phyloP scores from a whole-genome alignment of 2,797 vertebrate species.

The Mus caroli region DNA sequence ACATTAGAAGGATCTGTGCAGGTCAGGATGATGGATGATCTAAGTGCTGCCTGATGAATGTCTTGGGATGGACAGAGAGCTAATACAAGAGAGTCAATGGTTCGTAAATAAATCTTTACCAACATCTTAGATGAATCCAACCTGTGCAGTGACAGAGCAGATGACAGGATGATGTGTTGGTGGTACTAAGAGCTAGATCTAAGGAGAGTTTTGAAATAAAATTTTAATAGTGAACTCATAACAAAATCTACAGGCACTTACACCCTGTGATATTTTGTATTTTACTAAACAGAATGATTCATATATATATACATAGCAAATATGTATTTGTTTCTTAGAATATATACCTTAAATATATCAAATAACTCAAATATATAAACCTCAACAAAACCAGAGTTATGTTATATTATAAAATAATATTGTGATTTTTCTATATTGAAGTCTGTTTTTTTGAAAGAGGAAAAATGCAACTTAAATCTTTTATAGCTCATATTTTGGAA shows the following conservation, averaged over 20 bases:
- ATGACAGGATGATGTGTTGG: neutral
- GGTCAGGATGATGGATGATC: constrained; percentile 57
- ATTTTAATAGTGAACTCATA: constrained; percentile 59
- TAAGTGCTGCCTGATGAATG: constrained; percentile 70
- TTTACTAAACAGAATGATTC: constrained; percentile 41
- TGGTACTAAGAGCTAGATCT: neutral
- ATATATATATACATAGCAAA: neutral
- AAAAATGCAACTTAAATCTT: constrained; percentile 1
- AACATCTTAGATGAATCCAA: constrained; percentile 72
- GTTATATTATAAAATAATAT: neutral
- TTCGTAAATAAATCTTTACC: constrained; percentile 77
- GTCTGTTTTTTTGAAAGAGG: constrained; percentile 14
- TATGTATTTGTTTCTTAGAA: constrained; percentile 35
- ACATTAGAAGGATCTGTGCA: neutral
- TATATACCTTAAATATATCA: neutral
- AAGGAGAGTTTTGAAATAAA: constrained; percentile 57
- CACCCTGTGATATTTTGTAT: constrained; percentile 7
- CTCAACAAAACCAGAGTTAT: neutral
- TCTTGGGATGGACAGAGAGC: constrained; percentile 68
- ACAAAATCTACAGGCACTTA: neutral
- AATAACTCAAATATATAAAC: constrained; percentile 35
- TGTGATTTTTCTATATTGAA: neutral
- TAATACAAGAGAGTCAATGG: constrained; percentile 67
- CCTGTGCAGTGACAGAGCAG: constrained; percentile 52
- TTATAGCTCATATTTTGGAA: neutral